Evolutionary conservation across 1,140 invertebrate genomes (phyloP), one percentile per base, ranked within the genome.

Genomic region (Lasaia peninsularis): DNA sequence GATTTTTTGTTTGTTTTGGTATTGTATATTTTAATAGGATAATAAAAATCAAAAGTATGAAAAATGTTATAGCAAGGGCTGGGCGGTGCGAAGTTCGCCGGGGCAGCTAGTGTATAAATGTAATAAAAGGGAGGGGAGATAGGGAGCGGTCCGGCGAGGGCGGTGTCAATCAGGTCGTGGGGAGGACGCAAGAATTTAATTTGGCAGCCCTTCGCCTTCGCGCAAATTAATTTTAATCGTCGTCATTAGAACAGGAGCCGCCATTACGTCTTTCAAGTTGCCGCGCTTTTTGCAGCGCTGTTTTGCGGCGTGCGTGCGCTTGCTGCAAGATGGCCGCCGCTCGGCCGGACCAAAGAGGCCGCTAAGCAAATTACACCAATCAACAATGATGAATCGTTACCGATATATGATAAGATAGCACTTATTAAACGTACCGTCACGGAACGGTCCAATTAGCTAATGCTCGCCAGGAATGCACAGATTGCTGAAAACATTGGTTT

Each of bases 141-240:
- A 9, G 48, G 31, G 18, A n/a, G 56, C 11, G 52, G 57, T 24
- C 48, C 48, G 34, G 32, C 49, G 37, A 28, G 37, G 59, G 34
- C 21, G 56, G 35, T 31, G 54, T 65, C 63, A 60, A 61, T 57
- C 58, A 57, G 12, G 53, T 44, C 0, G 40, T n/a, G 11, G 56
- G 32, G 55, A 57, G 35, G 56, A 51, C 20, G 21, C 61, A 63
- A 63, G 71, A 75, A 76, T 79, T 76, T 77, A 74, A 76, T 79
- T 75, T 70, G 70, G 65, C 61, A 51, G 66, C 53, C 54, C 63
- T 53, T 48, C 11, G 40, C 70, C 62, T 51, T 62, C 63, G 73
- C 69, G 72, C 73, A 75, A 82, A 85, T 85, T 84, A 80, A 85
- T 85, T 80, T 80, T 85, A 80, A 85, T 85, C 75, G 74, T 61